A percentile compares a stretch with the other conserved stretches of the same genome.
These are phyloP conservation scores for Rhingia rostrata DNA, from an alignment of 2,888 invertebrate species.

Conservation along the genomic window DNA sequence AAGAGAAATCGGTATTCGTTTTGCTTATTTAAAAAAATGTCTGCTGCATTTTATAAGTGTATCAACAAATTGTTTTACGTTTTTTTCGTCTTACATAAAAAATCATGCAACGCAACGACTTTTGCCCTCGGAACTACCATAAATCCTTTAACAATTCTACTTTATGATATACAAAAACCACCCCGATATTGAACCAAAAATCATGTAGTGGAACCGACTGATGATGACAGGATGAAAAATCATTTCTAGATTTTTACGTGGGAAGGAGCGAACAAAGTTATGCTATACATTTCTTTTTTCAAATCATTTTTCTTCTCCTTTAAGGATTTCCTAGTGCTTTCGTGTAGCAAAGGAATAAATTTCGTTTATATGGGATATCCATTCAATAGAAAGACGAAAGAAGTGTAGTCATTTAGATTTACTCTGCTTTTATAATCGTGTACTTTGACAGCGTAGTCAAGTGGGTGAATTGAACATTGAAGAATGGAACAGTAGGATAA, in stretches of 20 bases:
- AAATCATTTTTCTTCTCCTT: conserved; percentile 12
- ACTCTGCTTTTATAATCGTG: conserved; percentile 34
- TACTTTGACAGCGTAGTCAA: conserved; percentile 37
- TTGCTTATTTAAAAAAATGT: no score
- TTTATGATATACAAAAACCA: conserved; percentile 30
- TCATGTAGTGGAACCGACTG: conserved; percentile 52
- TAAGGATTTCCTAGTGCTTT: conserved; percentile 20
- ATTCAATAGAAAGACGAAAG: conserved; percentile 21
- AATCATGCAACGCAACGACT: conserved; percentile 9
- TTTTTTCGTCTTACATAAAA: not conserved
- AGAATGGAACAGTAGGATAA: conserved; percentile 39
- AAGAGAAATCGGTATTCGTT: no score
- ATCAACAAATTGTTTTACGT: no score
- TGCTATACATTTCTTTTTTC: conserved; percentile 31
- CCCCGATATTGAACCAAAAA: conserved; percentile 44
- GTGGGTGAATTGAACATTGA: conserved; percentile 31
- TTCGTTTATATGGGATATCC: conserved; percentile 31
- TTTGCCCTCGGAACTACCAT: conserved; percentile 1
- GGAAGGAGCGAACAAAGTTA: conserved; percentile 40
- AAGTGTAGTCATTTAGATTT: conserved; percentile 35
- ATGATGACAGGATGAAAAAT: conserved; percentile 59
- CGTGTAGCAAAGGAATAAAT: conserved; percentile 15
- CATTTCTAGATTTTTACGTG: conserved; percentile 37
- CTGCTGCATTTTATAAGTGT: no score
- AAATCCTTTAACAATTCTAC: conserved; percentile 37